phyloP scores from a whole-genome alignment of 2,888 invertebrate species.

The Cartodere bifasciata region DNA sequence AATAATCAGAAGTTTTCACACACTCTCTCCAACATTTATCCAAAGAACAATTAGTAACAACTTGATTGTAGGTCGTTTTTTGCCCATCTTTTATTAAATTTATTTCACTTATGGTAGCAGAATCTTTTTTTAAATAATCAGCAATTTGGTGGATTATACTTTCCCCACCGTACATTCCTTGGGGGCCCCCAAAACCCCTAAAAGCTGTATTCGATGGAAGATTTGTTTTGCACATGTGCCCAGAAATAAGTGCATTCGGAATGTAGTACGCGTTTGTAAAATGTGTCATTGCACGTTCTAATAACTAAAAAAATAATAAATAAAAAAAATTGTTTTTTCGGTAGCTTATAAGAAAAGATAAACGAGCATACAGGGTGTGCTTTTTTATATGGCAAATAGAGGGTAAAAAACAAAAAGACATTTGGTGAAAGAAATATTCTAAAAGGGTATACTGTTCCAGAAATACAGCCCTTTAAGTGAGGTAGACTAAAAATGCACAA shows the following conservation, averaged over 20 bases:
- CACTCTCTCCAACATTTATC: conserved; percentile 70
- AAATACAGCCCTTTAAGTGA: too few species aligned
- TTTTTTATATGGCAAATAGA: too few species aligned
- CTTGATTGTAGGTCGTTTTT: conserved; percentile 64
- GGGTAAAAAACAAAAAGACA: too few species aligned
- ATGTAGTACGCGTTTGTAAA: conserved; percentile 75
- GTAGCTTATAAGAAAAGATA: too few species aligned
- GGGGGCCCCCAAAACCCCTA: conserved; percentile 83
- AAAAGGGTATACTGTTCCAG: too few species aligned
- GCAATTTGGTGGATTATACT: conserved; percentile 67
- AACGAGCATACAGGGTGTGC: too few species aligned
- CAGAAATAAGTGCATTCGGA: conserved; percentile 56
- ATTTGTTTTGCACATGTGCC: conserved; percentile 76
- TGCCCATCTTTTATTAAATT: conserved; percentile 77
- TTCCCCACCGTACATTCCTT: conserved; percentile 80
- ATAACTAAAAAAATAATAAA: conserved; percentile 48
- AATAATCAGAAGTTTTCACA: conserved; percentile 50
- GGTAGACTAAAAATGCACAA: too few species aligned
- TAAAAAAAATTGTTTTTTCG: too few species aligned
- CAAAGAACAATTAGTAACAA: conserved; percentile 58
- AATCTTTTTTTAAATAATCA: conserved; percentile 48
- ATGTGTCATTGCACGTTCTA: conserved; percentile 74
- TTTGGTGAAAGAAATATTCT: too few species aligned
- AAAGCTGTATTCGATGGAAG: conserved; percentile 88
- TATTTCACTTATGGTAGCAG: conserved; percentile 48